Evolutionary conservation across 2,113 vertebrate species (phyloP), one percentile per base, ranked within the genome.

Genomic region (Gymnarchus niloticus): DNA sequence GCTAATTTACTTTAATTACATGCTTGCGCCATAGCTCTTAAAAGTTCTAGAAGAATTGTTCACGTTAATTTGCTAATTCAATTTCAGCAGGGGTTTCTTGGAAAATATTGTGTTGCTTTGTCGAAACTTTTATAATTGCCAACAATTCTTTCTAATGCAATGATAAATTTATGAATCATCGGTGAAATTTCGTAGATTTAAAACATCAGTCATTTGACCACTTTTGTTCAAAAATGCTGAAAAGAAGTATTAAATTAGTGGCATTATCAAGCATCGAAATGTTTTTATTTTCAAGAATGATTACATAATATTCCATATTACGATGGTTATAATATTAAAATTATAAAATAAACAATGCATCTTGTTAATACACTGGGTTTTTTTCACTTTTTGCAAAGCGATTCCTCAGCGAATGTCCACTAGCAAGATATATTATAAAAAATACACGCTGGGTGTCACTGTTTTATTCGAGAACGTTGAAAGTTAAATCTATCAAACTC

Each of bases 391-490:
- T 46, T 0, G 37, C 19, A 48, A 44, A 78, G 73, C 19, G 21
- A 14, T 78, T 78, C 41, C 0, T 73, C 4, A 73, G 65, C 41
- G 19, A 6, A 73, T 37, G 14, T 37, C 28, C 33, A 73, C 61
- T 17, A 37, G 33, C 14, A 65, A 73, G 9, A 37, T 73, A 33
- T 37, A 73, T 73, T 73, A 41, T 37, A 17, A 73, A 28, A 37
- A 41, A 73, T 73, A 19, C 9, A 83, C 81, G 81, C 81, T 83
- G 52, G 81, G 81, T 37, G 81, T 83, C 80, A 37, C 81, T 83
- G 52, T 57, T 54, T 83, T 81, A 10, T 44, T 48, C 76, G 44
- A 78, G 76, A 46, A 78, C 23, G 44, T 7, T 19, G 37, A 78
- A 21, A 17, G 19, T 78, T 78, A 44, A 48, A 78, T 48, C 44